Conservation (phyloP, 2,888 invertebrate genomes). For the Cryptus armator region DNA sequence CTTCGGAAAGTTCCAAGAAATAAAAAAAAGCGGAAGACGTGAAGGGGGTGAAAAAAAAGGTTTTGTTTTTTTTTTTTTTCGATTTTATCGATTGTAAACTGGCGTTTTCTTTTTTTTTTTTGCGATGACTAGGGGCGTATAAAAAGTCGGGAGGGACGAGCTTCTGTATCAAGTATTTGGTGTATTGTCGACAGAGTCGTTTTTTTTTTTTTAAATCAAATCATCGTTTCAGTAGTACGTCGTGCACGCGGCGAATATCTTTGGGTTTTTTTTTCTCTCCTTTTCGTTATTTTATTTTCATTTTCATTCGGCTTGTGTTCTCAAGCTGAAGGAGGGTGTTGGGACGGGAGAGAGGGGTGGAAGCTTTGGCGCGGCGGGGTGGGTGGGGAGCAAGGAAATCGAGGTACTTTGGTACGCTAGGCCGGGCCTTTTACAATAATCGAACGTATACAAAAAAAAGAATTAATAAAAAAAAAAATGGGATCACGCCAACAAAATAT, state of each 20-base stretch:
- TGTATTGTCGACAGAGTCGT: slow-evolving; percentile 46
- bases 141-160: slow-evolving; percentile 67
- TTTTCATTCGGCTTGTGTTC: slow-evolving; percentile 48
- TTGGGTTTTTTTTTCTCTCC: slow-evolving; percentile 72
- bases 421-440: slow-evolving; percentile 80
- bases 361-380: slow-evolving; percentile 56
- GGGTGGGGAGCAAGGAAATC: slow-evolving; percentile 28
- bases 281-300: slow-evolving; percentile 48
- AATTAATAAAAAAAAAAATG: slow-evolving; percentile 67
- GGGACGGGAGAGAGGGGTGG: slow-evolving; percentile 54
- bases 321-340: slow-evolving; percentile 35
- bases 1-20: slow-evolving; percentile 28
- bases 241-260: slow-evolving; percentile 68
- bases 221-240: slow-evolving; percentile 59
- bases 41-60: slow-evolving; percentile 19
- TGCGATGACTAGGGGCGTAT: slow-evolving; percentile 69
- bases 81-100: slow-evolving; percentile 57
- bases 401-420: slow-evolving; percentile 84
- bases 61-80: slow-evolving; percentile 31
- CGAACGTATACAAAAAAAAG: slow-evolving; percentile 63
- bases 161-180: slow-evolving; percentile 75
- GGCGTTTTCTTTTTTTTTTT: slow-evolving; percentile 48
- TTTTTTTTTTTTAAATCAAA: slow-evolving; percentile 26
- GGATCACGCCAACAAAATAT: slow-evolving; percentile 63
- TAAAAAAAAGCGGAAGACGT: slow-evolving; percentile 54